Evolutionary conservation across 1,140 invertebrate genomes (phyloP), one percentile per base, ranked within the genome.

Genomic region (Lordiphosa mommai): DNA sequence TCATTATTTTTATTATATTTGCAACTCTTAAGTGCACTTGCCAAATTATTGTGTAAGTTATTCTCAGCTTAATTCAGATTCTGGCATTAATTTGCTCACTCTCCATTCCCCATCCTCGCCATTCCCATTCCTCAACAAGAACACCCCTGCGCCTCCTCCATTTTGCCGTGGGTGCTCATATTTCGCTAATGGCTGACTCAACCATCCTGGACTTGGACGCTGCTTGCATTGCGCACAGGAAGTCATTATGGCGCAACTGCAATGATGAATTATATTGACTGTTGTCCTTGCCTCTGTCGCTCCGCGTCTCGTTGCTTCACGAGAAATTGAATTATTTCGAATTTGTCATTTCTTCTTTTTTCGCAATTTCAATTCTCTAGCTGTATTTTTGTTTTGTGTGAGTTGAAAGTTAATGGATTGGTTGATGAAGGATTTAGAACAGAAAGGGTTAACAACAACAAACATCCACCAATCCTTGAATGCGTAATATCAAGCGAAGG

Each of bases 141-240:
- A 71, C 80, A 66, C 66, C 71, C 61, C 65, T 82, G 77, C 72
- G 77, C 72, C 67, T 53, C 37, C 47, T 33, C 17, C 17, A 29
- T 53, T 40, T 49, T 23, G 23, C n/a, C 48, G 33, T 72, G 68
- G 47, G 37, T 69, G 77, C 72, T 74, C 76, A 86, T 82, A 86
- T 86, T 86, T 86, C 74, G 71, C 82, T 86, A 86, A 86, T 86
- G 82, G 80, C 82, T 82, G 76, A 77, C 72, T 64, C 52, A 43
- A 56, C 57, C 38, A 17, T 37, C 57, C 32, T 38, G 17, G 17
- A 4, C 17, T 23, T 23, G 20, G 20, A 23, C 20, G 20, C 20
- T 55, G 48, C 49, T 41, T 80, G 72, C 48, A 66, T 66, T 60
- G 79, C 58, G 67, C 77, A 69, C 77, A 84, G 77, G 77, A 82